A percentile compares a stretch with the other conserved stretches of the same genome.
phyloP scores from a whole-genome alignment of 2,797 vertebrate species.

The Austrolebias charrua region DNA sequence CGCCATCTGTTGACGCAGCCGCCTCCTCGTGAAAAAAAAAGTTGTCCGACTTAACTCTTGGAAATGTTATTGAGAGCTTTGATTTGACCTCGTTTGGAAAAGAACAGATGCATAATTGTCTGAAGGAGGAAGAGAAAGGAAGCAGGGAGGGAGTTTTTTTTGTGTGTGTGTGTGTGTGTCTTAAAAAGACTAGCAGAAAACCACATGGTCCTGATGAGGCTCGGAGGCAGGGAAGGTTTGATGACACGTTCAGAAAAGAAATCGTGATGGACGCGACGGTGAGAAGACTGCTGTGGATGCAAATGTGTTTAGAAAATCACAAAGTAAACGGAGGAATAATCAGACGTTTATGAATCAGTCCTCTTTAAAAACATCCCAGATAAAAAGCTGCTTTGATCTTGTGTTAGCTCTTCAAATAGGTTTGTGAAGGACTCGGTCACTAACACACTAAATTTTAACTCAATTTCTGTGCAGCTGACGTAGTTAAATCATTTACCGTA shows the following conservation, averaged over 20 bases:
- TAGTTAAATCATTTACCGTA: no score
- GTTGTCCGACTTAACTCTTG: slow-evolving; percentile 47
- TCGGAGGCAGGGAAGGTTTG: slow-evolving; percentile 1
- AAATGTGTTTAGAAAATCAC: no score
- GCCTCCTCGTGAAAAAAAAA: slow-evolving; percentile 57
- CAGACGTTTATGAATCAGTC: no score
- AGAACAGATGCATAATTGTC: slow-evolving; percentile 77
- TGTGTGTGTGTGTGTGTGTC: no score
- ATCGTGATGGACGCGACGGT: neutral
- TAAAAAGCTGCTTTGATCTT: no score
- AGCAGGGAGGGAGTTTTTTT: slow-evolving; percentile 59
- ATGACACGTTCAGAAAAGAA: neutral
- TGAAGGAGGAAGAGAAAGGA: slow-evolving; percentile 58
- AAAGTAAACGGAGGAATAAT: no score
- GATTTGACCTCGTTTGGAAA: slow-evolving; percentile 75
- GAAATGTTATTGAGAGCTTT: slow-evolving; percentile 53
- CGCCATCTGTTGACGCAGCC: slow-evolving; percentile 49
- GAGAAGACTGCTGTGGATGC: no score
- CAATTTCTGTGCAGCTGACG: no score
- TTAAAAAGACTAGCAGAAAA: slow-evolving; percentile 66
- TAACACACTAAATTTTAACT: no score
- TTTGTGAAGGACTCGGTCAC: no score
- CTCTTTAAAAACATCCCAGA: no score
- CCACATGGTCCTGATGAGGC: slow-evolving; percentile 36
- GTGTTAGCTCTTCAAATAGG: no score